phyloP scores from a whole-genome alignment of 2,113 vertebrate species.

The Steatornis caripensis region DNA sequence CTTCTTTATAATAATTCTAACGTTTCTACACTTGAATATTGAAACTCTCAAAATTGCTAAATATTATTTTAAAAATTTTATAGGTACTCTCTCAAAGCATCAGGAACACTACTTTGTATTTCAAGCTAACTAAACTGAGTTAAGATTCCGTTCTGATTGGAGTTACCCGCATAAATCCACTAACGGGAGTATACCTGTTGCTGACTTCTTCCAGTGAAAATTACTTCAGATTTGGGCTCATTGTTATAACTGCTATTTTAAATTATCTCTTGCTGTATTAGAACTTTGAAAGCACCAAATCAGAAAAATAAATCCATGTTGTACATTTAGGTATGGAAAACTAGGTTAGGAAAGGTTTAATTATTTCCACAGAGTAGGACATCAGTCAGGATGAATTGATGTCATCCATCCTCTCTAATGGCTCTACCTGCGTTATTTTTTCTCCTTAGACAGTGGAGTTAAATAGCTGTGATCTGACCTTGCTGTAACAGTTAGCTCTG shows the following conservation, averaged over 20 bases:
- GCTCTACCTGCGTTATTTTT: background rate
- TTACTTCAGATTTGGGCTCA: background rate
- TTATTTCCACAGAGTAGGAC: background rate
- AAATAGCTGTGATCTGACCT: constrained; percentile 1
- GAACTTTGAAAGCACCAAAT: background rate
- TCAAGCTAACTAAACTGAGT: background rate
- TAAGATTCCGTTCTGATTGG: background rate
- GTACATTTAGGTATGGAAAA: background rate
- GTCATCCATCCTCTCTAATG: background rate
- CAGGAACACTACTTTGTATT: background rate
- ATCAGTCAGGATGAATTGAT: background rate
- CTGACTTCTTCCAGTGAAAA: background rate
- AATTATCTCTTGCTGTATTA: background rate
- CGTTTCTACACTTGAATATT: background rate
- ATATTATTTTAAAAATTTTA: background rate
- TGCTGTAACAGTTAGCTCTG: background rate
- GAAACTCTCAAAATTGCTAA: background rate
- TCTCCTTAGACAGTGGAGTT: background rate
- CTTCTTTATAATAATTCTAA: background rate
- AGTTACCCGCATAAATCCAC: background rate
- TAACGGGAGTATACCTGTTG: background rate
- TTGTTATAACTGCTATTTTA: background rate
- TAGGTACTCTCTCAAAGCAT: background rate
- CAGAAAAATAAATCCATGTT: background rate
- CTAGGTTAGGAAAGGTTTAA: background rate